Evolutionary conservation across 2,888 invertebrate species (phyloP).

Genomic region (Sinelater perroti): DNA sequence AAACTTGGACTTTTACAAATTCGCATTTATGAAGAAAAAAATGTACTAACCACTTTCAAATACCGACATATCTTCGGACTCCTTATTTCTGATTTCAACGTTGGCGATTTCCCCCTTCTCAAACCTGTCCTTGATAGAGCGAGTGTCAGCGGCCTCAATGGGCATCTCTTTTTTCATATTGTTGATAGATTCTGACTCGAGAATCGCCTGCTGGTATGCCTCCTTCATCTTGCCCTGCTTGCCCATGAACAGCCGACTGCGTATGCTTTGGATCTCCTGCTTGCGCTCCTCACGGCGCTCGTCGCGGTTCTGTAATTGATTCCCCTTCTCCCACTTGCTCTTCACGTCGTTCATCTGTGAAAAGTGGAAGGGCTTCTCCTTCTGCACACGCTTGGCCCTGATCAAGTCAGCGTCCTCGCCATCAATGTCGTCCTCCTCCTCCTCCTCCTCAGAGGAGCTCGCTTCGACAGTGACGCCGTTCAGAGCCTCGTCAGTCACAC

Average conservation of each 20-base stretch:
- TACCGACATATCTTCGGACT: slow-evolving; percentile 77
- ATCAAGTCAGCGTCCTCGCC: slow-evolving; percentile 72
- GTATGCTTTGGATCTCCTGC: slow-evolving; percentile 87
- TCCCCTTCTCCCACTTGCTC: slow-evolving; percentile 81
- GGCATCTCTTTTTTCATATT: slow-evolving; percentile 64
- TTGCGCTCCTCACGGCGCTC: slow-evolving; percentile 82
- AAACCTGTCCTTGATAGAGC: slow-evolving; percentile 74
- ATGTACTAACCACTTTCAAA: slow-evolving; percentile 76
- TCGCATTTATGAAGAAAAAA: not conserved
- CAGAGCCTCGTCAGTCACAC: slow-evolving; percentile 78
- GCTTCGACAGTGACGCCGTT: slow-evolving; percentile 78
- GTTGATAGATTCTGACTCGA: slow-evolving; percentile 72
- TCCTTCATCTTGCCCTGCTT: slow-evolving; percentile 91
- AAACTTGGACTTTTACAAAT: too few species aligned
- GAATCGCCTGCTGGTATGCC: slow-evolving; percentile 89
- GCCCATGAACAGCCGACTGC: slow-evolving; percentile 85
- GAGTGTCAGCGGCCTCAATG: slow-evolving; percentile 65
- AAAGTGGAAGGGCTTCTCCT: slow-evolving; percentile 81
- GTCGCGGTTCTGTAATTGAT: slow-evolving; percentile 63
- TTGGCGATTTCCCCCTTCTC: slow-evolving; percentile 78
- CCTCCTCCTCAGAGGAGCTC: slow-evolving; percentile 75
- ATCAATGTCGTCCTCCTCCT: slow-evolving; percentile 63
- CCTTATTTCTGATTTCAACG: slow-evolving; percentile 64
- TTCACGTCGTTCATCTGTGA: slow-evolving; percentile 87
- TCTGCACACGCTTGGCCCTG: slow-evolving; percentile 66